Base-by-base conservation (phyloP, 2,113 vertebrate species). In the Capreolus pygargus region DNA sequence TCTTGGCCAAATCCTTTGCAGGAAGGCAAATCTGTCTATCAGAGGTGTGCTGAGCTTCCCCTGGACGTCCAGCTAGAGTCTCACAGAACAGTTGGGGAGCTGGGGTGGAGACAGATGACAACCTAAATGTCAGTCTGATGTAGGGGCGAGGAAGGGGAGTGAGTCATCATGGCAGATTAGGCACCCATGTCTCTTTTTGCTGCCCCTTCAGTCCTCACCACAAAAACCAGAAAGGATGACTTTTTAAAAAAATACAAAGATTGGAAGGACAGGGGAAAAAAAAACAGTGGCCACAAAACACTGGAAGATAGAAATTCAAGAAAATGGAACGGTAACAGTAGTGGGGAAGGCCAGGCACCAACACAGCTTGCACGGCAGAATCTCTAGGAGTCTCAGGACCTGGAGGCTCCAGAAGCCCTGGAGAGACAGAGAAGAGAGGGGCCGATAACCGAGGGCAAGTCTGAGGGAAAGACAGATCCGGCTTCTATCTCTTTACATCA, bases 291-390 rank as follows among this genome's bases (percentile, higher is more conserved):
- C 25, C 39, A 47, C 19, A 55, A 23, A 19, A 39, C n/a, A 8
- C 1, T 5, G 39, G 54, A 28, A 61, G 76, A 36, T 0, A 61
- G 55, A 87, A 50, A 30, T 28, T 16, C 16, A 13, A 61, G 91
- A 28, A n/a, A 13, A 74, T 16, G 12, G 10, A 39, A 45, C 0
- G 3, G 23, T 7, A 6, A n/a, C 5, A 3, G 21, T 1, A 15
- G 28, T 43, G 15, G 52, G 6, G 13, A 60, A 28, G n/a, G 58
- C 54, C n/a, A 9, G 25, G 28, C 0, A 3, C 11, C 85, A 28
- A 6, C 4, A 7, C 6, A 50, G 50, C 27, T 61, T 5, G 12
- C 4, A 1, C 0, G 1, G 30, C 43, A 33, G 83, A 25, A 19
- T 30, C 36, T 60, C n/a, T 25, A 74, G 28, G 60, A 87, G 47